Evolutionary conservation across 2,888 invertebrate genomes (phyloP).

Genomic region (Labia minor): DNA sequence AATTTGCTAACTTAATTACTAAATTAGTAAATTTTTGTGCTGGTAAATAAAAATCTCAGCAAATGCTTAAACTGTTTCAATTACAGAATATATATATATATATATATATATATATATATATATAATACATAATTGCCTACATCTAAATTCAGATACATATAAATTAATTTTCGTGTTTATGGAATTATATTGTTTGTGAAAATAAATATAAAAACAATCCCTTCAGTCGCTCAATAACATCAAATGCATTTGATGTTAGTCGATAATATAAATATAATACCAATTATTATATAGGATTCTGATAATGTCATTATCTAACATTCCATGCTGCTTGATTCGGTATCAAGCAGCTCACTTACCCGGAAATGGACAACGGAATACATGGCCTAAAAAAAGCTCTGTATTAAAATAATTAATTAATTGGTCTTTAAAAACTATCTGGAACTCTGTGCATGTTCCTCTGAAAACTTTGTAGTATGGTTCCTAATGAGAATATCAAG

Average conservation of each 20-base stretch:
- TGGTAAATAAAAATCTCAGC: neutral
- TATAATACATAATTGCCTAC: neutral
- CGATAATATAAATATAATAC: too few relatives aligned
- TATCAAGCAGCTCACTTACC: neutral
- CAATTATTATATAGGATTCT: neutral
- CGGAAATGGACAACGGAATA: slow-evolving; percentile 6
- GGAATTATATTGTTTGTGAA: neutral
- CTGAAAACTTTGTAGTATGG: neutral
- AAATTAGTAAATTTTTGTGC: neutral
- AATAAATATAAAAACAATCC: neutral
- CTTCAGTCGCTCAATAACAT: neutral
- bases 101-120: too few relatives aligned
- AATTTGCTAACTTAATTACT: too few relatives aligned
- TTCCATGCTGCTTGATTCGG: neutral
- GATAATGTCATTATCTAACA: neutral
- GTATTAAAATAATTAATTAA: slow-evolving; percentile 4
- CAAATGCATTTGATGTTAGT: neutral
- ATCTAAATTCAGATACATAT: neutral
- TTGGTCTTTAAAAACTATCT: slow-evolving; percentile 1
- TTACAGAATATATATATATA: too few relatives aligned
- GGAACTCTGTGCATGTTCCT: neutral
- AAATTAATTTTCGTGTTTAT: neutral
- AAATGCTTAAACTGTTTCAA: neutral
- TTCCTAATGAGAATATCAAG: neutral
- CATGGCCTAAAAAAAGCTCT: slow-evolving; percentile 4